A percentile compares a stretch with the other conserved stretches of the same genome.
These are phyloP conservation scores for Cordilura impudica DNA, from an alignment of 2,888 invertebrate species.

Conservation along the genomic window DNA sequence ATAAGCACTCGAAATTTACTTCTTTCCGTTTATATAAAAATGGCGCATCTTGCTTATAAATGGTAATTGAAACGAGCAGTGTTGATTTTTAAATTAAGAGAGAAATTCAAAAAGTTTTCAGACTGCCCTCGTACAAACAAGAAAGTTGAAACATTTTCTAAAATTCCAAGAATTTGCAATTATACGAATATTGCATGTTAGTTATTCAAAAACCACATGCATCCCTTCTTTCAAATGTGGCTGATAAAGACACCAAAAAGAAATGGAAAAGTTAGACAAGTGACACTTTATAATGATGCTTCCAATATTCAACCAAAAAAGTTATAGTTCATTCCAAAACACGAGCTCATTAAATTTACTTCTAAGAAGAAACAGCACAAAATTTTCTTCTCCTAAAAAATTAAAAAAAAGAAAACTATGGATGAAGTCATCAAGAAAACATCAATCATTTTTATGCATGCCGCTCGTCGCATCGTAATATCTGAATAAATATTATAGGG, in stretches of 20 bases:
- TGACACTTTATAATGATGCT: conserved; percentile 29
- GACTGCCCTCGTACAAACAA: too few relatives aligned
- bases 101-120: too few relatives aligned
- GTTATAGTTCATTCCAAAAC: not conserved
- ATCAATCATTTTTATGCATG: conserved; percentile 71
- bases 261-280: not conserved
- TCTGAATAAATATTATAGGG: too few relatives aligned
- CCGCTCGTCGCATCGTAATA: not conserved
- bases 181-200: not conserved
- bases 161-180: conserved; percentile 44
- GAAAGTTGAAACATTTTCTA: not conserved
- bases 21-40: not conserved
- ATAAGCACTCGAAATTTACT: not conserved
- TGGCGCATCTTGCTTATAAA: too few relatives aligned
- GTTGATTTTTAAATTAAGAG: too few relatives aligned
- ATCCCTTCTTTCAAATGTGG: not conserved
- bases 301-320: not conserved
- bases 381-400: not conserved
- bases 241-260: not conserved
- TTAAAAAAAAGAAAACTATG: conserved; percentile 61
- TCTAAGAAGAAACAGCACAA: not conserved
- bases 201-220: not conserved
- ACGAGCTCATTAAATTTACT: conserved; percentile 58
- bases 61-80: too few relatives aligned
- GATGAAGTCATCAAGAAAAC: conserved; percentile 74